These are phyloP conservation scores for Eumeta japonica DNA, from an alignment of 1,140 invertebrate species.

Conservation along the genomic window DNA sequence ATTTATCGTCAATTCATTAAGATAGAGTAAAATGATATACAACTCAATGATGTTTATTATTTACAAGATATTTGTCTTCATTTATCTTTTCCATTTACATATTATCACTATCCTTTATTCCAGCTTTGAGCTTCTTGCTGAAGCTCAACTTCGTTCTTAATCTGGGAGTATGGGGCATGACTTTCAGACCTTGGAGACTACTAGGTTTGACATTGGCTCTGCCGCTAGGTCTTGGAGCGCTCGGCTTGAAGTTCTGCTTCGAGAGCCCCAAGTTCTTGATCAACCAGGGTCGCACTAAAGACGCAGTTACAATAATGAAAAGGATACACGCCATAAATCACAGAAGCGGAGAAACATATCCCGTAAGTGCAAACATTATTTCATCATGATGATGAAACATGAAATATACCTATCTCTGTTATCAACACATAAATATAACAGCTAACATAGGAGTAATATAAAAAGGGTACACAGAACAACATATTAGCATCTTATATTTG, in stretches of 20 bases:
- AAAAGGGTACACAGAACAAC: no score
- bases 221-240: slow-evolving; percentile 61
- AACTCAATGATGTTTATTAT: not conserved
- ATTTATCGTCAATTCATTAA: not conserved
- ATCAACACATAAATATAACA: no score
- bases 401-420: no score
- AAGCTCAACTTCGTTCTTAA: slow-evolving; percentile 44
- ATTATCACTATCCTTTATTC: no score
- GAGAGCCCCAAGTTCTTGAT: slow-evolving; percentile 72
- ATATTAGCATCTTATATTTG: no score
- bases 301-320: slow-evolving; percentile 57
- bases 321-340: slow-evolving; percentile 58
- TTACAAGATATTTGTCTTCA: not conserved
- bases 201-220: slow-evolving; percentile 65
- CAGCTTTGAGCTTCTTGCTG: slow-evolving; percentile 44
- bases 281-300: slow-evolving; percentile 53
- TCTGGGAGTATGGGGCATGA: slow-evolving; percentile 29
- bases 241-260: slow-evolving; percentile 61
- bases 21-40: not conserved
- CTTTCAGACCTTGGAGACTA: slow-evolving; percentile 65
- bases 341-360: no score
- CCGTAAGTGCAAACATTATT: no score
- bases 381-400: no score
- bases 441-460: no score
- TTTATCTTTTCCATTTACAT: not conserved